These are phyloP conservation scores for Perccottus glenii DNA, from an alignment of 2,113 vertebrate genomes.

Conservation along the genomic window DNA sequence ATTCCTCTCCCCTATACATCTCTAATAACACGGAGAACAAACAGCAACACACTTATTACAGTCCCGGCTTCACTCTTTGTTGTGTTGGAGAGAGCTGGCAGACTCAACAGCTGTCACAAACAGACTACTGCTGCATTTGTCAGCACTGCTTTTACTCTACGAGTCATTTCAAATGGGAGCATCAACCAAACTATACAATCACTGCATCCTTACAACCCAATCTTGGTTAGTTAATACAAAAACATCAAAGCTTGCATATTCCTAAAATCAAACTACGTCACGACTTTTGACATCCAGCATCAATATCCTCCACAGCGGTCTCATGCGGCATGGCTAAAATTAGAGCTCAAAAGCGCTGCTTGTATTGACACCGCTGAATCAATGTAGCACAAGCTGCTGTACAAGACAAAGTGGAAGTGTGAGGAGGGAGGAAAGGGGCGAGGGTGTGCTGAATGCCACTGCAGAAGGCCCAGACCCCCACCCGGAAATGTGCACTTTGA, in stretches of 20 bases:
- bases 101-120: constrained; percentile 31
- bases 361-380: constrained; percentile 69
- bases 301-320: constrained; percentile 63
- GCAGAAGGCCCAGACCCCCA: constrained; percentile 44
- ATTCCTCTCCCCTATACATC: constrained; percentile 40
- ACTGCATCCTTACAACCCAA: constrained; percentile 29
- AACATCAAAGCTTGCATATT: constrained; percentile 37
- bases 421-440: background rate
- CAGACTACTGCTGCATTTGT: constrained; percentile 23
- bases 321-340: constrained; percentile 69
- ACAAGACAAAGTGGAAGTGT: constrained; percentile 46
- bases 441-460: constrained; percentile 25
- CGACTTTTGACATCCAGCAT: constrained; percentile 65
- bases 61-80: constrained; percentile 25
- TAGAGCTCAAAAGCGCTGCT: constrained; percentile 65
- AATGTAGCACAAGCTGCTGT: constrained; percentile 65
- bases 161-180: constrained; percentile 1
- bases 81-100: constrained; percentile 1
- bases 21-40: constrained; percentile 23
- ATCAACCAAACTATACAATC: constrained; percentile 7
- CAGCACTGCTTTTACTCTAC: background rate
- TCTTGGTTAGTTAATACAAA: constrained; percentile 2
- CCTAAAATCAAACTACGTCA: constrained; percentile 64
- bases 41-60: constrained; percentile 7
- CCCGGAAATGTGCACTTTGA: constrained; percentile 53